Percentiles rank a stretch among this genome's conserved stretches.
Evolutionary conservation across 2,113 vertebrate genomes (phyloP).

Genomic region (Notarius lentiginosus): DNA sequence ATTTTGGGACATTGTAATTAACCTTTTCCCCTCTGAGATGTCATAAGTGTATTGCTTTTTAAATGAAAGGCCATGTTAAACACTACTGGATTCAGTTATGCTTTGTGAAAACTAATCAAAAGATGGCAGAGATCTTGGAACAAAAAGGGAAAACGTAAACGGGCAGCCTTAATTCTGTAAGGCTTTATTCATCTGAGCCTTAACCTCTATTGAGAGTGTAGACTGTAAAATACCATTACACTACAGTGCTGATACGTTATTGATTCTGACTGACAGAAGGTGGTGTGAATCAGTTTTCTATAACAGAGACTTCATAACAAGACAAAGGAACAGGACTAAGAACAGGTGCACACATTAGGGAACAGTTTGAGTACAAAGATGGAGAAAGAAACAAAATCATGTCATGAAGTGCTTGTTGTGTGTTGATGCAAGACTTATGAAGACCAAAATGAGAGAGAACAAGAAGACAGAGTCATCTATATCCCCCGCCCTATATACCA

Average conservation of each 20-base stretch:
- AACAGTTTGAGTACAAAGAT: background rate
- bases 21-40: constrained; percentile 7
- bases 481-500: too few species aligned
- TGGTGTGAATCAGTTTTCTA: background rate
- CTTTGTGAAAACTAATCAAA: background rate
- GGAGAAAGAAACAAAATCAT: background rate
- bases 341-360: background rate
- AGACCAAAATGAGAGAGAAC: background rate
- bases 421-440: background rate
- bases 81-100: background rate
- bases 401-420: background rate
- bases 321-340: background rate
- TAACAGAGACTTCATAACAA: background rate
- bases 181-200: constrained; percentile 43
- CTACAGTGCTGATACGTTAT: background rate
- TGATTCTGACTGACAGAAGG: background rate
- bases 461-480: too few species aligned
- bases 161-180: background rate
- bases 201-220: background rate
- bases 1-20: background rate
- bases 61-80: constrained; percentile 17
- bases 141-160: background rate
- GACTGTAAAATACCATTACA: background rate
- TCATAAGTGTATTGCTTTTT: constrained; percentile 6
- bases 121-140: background rate